Base-by-base conservation (phyloP, 2,888 invertebrate genomes). In the Amphipoea lucens region DNA sequence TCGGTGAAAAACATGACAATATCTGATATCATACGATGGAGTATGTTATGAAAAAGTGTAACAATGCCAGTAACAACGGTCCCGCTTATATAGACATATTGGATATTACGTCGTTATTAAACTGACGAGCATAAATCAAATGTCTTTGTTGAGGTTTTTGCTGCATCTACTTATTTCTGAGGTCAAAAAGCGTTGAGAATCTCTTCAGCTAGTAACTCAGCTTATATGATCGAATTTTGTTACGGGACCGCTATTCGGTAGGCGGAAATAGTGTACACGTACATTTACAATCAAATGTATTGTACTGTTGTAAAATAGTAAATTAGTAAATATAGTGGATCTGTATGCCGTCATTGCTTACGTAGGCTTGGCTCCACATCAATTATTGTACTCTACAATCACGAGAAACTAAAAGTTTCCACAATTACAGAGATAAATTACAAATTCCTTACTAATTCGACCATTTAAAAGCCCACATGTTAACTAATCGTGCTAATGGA, bases 31-130 rank as follows among this genome's bases (percentile, higher is more conserved):
- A 85, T 83, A 67, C 68, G 80, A 74, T 69, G 42, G 48, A 76
- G 76, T 83, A 57, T 76, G 76, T 85, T 84, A 85, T 87, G 84
- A 87, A 87, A 85, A 85, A 85, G 66, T 62, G 40, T 77, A 74
- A 87, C 85, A 85, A 87, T 87, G 74, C 40, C 11, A 23, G 65
- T 36, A 40, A 65, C 65, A 80, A n/a, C 65, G 79, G 72, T 51
- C 71, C 36, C 60, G 76, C 74, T n/a, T 80, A 75, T 51, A 74
- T 69, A 85, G 62, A 77, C 66, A 70, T 77, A 85, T 80, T 76
- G 69, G 65, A 62, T 87, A 72, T 84, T 73, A 77, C 68, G 29
- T 70, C 73, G 68, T 76, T 83, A 76, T 79, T 79, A 67, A 51
- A 79, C 69, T 72, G 84, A 84, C 75, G 45, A 73, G 74, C 51